Base-by-base conservation (phyloP, 2,888 invertebrate species). In the Ceramica pisi region DNA sequence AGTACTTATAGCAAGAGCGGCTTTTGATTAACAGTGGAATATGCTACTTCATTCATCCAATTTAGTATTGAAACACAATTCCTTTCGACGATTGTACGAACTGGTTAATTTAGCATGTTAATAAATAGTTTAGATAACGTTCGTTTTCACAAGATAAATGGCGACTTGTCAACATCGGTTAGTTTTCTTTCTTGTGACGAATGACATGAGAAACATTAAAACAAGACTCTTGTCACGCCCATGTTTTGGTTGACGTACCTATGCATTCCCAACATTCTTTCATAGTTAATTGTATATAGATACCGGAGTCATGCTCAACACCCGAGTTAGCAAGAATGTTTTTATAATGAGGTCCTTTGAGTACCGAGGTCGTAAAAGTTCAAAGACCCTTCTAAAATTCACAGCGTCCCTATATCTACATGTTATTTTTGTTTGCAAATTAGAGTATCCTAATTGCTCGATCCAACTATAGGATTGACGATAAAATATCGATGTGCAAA, bases 401-500 rank as follows among this genome's bases (percentile, higher is more conserved):
- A 21, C 38, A 48, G 26, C 35, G 14, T 46, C 53, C 7, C 19
- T 19, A 7, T 19, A 4, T 51, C 1, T 14, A n/a, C 14, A 23
- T 19, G 3, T 38, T n/a, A 41, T 44, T 66, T 51, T n/a, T 35
- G 55, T 64, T 31, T 8, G 19, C 10, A 56, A 50, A 51, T 61
- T 51, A 14, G 26, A 31, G 8, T 21, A 14, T n/a, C 14, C 12
- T 50, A n/a, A 51, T 61, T 55, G 50, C 23, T 14, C 1, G 1
- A 59, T 23, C 12, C 23, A 65, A 46, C 46, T 50, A 51, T 46
- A 44, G 26, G 23, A 7, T 31, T 53, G 19, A 8, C 26, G 23
- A 57, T 57, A 70, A 53, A 76, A 50, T 10, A 63, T 62, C 55
- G 59, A 64, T 63, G 48, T 55, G 57, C 59, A 80, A 68, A 71